These are phyloP conservation scores for Pseudomyrmex sp. DNA, from an alignment of 1,140 invertebrate genomes.

Conservation along the genomic window DNA sequence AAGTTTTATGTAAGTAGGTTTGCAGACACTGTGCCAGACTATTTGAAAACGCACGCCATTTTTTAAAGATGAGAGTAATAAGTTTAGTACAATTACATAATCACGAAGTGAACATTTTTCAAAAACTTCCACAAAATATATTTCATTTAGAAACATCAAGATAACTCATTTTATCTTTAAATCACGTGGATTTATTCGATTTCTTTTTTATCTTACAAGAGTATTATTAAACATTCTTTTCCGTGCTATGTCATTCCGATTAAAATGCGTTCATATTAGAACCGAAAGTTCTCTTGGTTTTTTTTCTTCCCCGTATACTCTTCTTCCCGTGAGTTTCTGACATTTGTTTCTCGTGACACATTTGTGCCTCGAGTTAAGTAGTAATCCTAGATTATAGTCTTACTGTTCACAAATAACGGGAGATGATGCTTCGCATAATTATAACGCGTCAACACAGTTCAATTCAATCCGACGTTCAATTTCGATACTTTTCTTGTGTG, in stretches of 20 bases:
- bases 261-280: conserved; percentile 27
- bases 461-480: background rate
- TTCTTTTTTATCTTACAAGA: too few species aligned
- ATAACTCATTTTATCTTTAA: too few species aligned
- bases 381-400: conserved; percentile 27
- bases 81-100: too few species aligned
- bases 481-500: background rate
- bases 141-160: background rate
- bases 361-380: background rate
- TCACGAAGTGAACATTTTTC: background rate
- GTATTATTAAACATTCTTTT: background rate
- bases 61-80: too few species aligned
- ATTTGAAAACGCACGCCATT: background rate
- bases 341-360: conserved; percentile 39
- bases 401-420: background rate
- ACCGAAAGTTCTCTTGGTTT: conserved; percentile 32
- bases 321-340: background rate
- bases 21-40: background rate
- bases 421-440: conserved; percentile 52
- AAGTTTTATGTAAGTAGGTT: background rate
- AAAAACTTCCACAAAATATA: background rate
- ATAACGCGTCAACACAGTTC: conserved; percentile 26
- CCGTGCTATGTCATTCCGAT: background rate
- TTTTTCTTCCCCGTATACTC: conserved; percentile 11
- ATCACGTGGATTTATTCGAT: too few species aligned